Evolutionary conservation across 1,140 invertebrate species (phyloP), one percentile per base, ranked within the genome.

Genomic region (Daktulosphaira vitifoliae): DNA sequence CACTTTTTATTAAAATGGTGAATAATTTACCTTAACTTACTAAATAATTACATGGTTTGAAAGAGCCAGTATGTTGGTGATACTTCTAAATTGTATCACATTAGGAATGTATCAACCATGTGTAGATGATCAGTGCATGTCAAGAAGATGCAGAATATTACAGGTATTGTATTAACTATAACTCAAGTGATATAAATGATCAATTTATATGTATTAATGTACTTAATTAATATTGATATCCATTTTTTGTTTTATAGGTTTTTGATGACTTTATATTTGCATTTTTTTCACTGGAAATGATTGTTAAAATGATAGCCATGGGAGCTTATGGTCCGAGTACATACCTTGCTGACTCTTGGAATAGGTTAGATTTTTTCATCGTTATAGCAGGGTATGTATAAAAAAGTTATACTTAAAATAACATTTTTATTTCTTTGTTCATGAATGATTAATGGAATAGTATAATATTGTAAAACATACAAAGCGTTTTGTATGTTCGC

Each of bases 71-170:
- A 99, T 99, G 90, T 80, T 95, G 78, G 93, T 99, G 20, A 99
- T 99, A 71, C 78, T 99, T 56, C 79, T 99, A 69, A 99, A 99
- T 81, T 99, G 97, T 78, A 84, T 99, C 51, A 99, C 97, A 0
- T 81, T 99, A 68, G 96, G 96, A 44, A 98, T 99, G 96, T 99
- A 99, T 77, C 90, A 97, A 77, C 96, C 96, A 9, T 99, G 96
- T 75, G 87, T 91, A 68, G 95, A 98, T 76, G 93, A 98, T 74
- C 82, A 88, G 68, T 99, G 96, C 74, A 78, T 83, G 52, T 90
- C 89, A 59, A 89, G 88, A 74, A 82, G 95, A 72, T 99, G 96
- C 79, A 87, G 89, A 76, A 89, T 97, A 75, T 80, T 97, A 72
- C 89, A 93, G 84, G 90, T 92, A 77, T 78, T 75, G 71, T 15